Conservation (phyloP, 2,113 vertebrate species). For the Geococcyx californianus region DNA sequence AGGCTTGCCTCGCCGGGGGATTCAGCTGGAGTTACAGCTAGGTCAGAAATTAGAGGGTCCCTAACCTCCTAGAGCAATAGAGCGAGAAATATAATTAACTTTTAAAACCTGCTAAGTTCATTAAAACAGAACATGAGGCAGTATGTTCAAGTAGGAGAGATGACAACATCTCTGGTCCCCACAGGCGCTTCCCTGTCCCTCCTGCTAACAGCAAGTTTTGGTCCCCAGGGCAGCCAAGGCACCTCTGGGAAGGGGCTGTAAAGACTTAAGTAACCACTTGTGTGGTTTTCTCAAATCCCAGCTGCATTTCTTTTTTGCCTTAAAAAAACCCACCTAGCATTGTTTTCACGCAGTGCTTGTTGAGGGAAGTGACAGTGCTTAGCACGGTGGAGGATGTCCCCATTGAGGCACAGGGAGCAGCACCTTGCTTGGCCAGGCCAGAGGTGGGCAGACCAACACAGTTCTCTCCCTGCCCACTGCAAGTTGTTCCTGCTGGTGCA, state of each 20-base stretch:
- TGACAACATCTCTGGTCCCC: neutral
- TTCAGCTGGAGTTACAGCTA: neutral
- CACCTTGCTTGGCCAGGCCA: neutral
- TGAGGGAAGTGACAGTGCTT: neutral
- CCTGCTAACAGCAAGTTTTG: neutral
- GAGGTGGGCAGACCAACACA: neutral
- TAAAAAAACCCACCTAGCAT: fast-evolving
- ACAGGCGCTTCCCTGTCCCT: neutral
- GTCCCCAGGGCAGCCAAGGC: neutral
- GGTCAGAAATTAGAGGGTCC: neutral
- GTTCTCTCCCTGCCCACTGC: neutral
- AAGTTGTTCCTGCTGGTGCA: no score
- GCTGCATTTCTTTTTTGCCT: neutral
- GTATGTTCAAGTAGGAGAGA: neutral
- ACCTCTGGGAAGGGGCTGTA: neutral
- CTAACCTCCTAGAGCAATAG: neutral
- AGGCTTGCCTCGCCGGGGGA: neutral
- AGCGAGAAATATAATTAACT: neutral
- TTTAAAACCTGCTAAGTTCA: neutral
- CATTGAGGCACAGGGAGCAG: neutral
- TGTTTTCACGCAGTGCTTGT: fast-evolving
- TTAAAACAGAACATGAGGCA: neutral
- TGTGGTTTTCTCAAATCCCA: neutral
- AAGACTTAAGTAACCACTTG: neutral
- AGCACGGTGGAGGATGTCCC: fast-evolving